Evolutionary conservation across 2,888 invertebrate species (phyloP).

Genomic region (Agonopterix alstromeriana): DNA sequence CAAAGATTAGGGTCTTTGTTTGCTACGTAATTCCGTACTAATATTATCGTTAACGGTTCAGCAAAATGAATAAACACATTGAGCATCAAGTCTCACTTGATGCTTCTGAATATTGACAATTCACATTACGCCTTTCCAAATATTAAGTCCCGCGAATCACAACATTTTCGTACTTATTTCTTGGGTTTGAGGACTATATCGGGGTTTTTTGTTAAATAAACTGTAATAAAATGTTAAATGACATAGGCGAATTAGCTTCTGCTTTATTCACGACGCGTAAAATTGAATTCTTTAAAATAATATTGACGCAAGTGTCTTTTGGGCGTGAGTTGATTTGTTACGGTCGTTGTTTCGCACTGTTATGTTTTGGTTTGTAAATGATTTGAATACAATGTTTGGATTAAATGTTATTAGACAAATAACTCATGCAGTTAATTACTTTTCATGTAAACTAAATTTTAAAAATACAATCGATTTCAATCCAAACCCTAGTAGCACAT

Average conservation of each 20-base stretch:
- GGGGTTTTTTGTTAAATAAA: slow-evolving; percentile 4
- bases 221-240: slow-evolving; percentile 14
- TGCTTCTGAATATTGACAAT: slow-evolving; percentile 7
- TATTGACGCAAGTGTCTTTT: slow-evolving; percentile 28
- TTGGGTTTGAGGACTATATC: too few relatives aligned
- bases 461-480: too few relatives aligned
- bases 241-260: slow-evolving; percentile 17
- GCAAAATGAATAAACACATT: slow-evolving; percentile 1
- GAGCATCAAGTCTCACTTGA: neutral
- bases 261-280: slow-evolving; percentile 29
- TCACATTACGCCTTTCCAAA: too few relatives aligned
- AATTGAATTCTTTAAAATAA: slow-evolving; percentile 39
- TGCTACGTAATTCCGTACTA: slow-evolving; percentile 20
- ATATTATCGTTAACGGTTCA: slow-evolving; percentile 28
- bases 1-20: slow-evolving; percentile 40
- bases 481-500: too few relatives aligned
- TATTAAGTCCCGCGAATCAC: too few relatives aligned
- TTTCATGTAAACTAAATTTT: too few relatives aligned
- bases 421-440: too few relatives aligned
- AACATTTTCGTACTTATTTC: too few relatives aligned
- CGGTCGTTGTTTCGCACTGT: neutral
- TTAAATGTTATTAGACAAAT: too few relatives aligned
- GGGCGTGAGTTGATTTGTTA: neutral
- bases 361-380: too few relatives aligned
- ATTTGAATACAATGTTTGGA: too few relatives aligned